A percentile compares a stretch with the other conserved stretches of the same genome.
Conservation (phyloP, 2,888 invertebrate genomes). For the Drosophila sordidapex region DNA sequence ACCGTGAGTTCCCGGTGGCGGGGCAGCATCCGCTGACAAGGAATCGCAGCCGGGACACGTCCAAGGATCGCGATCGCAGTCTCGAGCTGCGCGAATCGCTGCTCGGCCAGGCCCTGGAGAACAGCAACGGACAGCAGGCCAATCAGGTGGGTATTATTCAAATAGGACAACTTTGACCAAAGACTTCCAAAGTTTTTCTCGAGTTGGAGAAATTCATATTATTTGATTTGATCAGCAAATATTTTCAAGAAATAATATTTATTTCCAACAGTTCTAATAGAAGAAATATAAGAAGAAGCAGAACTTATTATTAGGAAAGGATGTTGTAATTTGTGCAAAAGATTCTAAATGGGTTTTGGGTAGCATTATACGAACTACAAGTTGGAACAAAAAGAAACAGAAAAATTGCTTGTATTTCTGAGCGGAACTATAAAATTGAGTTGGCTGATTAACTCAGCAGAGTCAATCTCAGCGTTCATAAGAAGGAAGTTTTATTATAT, state of each 20-base stretch:
- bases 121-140: slow-evolving; percentile 86
- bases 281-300: too few species aligned
- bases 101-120: slow-evolving; percentile 91
- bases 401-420: background rate
- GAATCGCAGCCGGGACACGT: slow-evolving; percentile 81
- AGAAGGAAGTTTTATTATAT: too few species aligned
- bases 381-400: background rate
- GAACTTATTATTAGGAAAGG: too few species aligned
- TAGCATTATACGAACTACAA: background rate
- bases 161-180: too few species aligned
- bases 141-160: slow-evolving; percentile 61
- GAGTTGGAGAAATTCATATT: background rate
- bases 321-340: background rate
- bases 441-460: background rate
- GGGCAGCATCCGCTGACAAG: slow-evolving; percentile 84
- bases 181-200: background rate
- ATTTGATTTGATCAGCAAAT: background rate
- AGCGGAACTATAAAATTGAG: background rate
- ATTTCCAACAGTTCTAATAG: too few species aligned
- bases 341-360: background rate
- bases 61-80: slow-evolving; percentile 86
- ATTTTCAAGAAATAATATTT: background rate
- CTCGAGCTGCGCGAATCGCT: slow-evolving; percentile 90
- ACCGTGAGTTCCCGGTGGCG: slow-evolving; percentile 83
- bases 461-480: background rate